These are phyloP conservation scores for Clytia hemisphaerica DNA, from an alignment of 30 jellyfish, hydroid and myxozoan species.

Conservation along the genomic window DNA sequence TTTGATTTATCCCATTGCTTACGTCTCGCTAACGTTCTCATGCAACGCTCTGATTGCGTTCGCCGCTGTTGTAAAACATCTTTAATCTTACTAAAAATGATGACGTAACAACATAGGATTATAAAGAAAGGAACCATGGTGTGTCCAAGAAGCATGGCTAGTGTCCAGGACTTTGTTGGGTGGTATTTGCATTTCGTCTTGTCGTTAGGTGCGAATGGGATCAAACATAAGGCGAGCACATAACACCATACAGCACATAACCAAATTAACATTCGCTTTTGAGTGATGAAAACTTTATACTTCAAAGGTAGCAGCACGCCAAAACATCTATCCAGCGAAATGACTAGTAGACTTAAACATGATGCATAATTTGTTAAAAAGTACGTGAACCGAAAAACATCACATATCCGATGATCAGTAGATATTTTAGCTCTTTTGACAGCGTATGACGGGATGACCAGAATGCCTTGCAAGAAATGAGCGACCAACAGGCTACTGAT, in stretches of 20 bases:
- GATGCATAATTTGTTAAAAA: conserved; percentile 54
- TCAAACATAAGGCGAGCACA: conserved; percentile 22
- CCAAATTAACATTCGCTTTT: conserved; percentile 20
- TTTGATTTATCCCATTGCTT: conserved; percentile 10
- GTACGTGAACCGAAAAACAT: conserved; percentile 56
- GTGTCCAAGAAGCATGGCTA: conserved; percentile 46
- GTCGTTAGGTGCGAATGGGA: conserved; percentile 43
- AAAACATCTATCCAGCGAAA: conserved; percentile 46
- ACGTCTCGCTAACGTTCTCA: no score
- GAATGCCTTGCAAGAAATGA: conserved; percentile 50
- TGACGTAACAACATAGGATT: conserved; percentile 22
- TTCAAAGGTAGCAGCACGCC: conserved; percentile 41
- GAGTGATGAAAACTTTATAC: conserved; percentile 40
- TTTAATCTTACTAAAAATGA: conserved; percentile 40
- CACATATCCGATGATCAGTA: conserved; percentile 20
- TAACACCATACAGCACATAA: conserved; percentile 36
- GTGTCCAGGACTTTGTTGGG: conserved; percentile 52
- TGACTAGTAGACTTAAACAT: conserved; percentile 43
- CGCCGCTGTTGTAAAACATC: background rate
- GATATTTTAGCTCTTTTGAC: conserved; percentile 17
- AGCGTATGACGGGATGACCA: conserved; percentile 59
- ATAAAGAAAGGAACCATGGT: conserved; percentile 57
- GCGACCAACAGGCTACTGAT: conserved; percentile 42
- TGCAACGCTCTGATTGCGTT: no score
- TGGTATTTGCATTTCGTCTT: conserved; percentile 31